Base-by-base conservation (phyloP, 2,113 vertebrate genomes). In the Balaeniceps rex region DNA sequence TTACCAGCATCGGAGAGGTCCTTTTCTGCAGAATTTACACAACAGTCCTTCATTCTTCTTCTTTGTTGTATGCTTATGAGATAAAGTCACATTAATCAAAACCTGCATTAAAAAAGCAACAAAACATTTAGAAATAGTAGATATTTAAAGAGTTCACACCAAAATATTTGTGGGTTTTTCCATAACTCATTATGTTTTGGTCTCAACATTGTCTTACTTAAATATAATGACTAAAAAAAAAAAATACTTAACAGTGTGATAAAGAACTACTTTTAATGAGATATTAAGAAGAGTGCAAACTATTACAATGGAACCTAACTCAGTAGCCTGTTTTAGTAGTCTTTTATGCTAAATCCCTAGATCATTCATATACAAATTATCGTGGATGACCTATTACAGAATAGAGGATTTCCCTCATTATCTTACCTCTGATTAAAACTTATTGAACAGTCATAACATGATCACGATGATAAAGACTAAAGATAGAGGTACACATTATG, bases 401-500 rank as follows among this genome's bases (percentile, higher is more conserved):
- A 57, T 0, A 24, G 10, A 64, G 3, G 0, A 36, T 54, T 58
- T 91, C 23, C 8, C 3, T 57, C 9, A 8, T 29, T 60, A 36
- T 13, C 11, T 49, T 40, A 26, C 1, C 0, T 42, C 46, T 51
- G 9, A 47, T 25, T 74, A 83, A 49, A 86, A 24, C 3, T 34
- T 83, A n/a, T 1, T 19, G 16, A 76, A 33, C 11, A 55, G 10
- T 11, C 1, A 2, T 47, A 68, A 47, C 14, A 10, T 0, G 1
- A 24, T 19, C 17, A 19, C 0, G 1, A 38, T 13, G 11, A 25
- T 23, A 63, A 88, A 61, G 40, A 23, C 16, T 47, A 34, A 66
- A 66, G 44, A 23, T 11, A 19, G 4, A 13, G 0, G 0, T 3
- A 58, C 0, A 6, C 0, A 0, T 47, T 31, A 47, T 3, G 3